Percentiles rank a stretch among this genome's conserved stretches.
phyloP scores from a whole-genome alignment of 53 echinoderm and acorn worm genomes.

The Arbacia lixula region DNA sequence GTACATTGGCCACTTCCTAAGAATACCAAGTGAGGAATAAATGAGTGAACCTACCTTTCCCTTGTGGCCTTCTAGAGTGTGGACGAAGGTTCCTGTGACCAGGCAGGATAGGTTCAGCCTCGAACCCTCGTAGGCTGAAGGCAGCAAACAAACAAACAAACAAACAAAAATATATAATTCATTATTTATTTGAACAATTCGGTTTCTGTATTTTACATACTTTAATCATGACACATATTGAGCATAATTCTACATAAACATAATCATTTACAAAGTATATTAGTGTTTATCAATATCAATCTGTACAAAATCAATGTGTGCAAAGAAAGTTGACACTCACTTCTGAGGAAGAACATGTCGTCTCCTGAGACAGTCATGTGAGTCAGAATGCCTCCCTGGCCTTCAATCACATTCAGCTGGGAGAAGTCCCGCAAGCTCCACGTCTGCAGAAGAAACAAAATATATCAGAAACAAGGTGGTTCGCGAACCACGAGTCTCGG shows the following conservation, averaged over 20 bases:
- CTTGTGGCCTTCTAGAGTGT: conserved; percentile 80
- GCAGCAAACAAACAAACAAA: neutral
- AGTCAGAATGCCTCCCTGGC: conserved; percentile 71
- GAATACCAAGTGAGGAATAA: too few species aligned
- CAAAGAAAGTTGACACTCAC: conserved; percentile 77
- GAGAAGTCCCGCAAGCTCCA: conserved; percentile 84
- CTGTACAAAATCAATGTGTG: too few species aligned
- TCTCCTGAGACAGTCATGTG: conserved; percentile 90
- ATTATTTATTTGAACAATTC: too few species aligned
- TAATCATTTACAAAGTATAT: too few species aligned
- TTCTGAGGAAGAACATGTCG: conserved; percentile 89
- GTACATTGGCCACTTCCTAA: too few species aligned
- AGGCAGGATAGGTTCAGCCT: conserved; percentile 79
- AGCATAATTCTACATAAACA: too few species aligned
- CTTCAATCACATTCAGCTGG: conserved; percentile 82
- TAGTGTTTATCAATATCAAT: too few species aligned
- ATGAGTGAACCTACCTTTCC: conserved; percentile 83
- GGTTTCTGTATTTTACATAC: too few species aligned
- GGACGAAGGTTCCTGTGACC: conserved; percentile 89
- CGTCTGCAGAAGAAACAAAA: conserved; percentile 54
- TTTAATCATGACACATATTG: too few species aligned
- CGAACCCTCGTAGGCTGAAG: conserved; percentile 81
- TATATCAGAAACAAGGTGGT: too few species aligned
- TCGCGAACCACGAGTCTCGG: too few species aligned
- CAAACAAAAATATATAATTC: too few species aligned